Evolutionary conservation across 2,113 vertebrate species (phyloP).

Genomic region (Phaethornis superciliosus): DNA sequence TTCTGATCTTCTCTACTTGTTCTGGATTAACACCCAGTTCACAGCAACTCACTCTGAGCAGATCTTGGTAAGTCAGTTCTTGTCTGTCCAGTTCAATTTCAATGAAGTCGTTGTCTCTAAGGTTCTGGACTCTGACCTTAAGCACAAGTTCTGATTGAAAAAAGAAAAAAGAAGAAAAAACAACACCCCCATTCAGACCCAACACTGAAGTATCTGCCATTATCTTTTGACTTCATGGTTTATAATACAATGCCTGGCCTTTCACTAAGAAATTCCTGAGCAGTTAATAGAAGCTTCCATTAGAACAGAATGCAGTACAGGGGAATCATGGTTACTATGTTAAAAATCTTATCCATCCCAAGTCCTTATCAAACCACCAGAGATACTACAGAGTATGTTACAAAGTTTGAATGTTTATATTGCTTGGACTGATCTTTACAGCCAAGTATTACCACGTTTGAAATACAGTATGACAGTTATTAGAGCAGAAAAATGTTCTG

Average conservation of each 20-base stretch:
- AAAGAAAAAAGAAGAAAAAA: not conserved
- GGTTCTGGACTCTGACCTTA: conserved; percentile 89
- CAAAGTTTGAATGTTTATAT: not conserved
- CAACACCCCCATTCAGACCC: not conserved
- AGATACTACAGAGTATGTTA: not conserved
- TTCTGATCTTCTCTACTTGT: conserved; percentile 89
- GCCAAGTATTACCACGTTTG: not conserved
- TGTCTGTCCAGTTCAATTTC: conserved; percentile 90
- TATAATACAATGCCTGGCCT: not conserved
- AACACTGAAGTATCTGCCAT: not conserved
- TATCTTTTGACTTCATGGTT: not conserved
- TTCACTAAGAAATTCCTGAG: not conserved
- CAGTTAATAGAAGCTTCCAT: not conserved
- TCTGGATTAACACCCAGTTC: conserved; percentile 84
- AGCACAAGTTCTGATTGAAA: conserved; percentile 84
- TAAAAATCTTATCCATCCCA: not conserved
- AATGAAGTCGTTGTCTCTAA: conserved; percentile 89
- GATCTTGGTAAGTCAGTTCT: conserved; percentile 86
- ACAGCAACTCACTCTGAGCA: conserved; percentile 86
- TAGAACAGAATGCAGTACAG: not conserved
- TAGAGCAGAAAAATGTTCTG: not conserved
- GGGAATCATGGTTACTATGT: not conserved
- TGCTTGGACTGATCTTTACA: not conserved
- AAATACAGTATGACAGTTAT: not conserved
- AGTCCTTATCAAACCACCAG: not conserved